These are phyloP conservation scores for Eudorcas thomsonii DNA, from an alignment of 2,113 vertebrate genomes.

Conservation along the genomic window DNA sequence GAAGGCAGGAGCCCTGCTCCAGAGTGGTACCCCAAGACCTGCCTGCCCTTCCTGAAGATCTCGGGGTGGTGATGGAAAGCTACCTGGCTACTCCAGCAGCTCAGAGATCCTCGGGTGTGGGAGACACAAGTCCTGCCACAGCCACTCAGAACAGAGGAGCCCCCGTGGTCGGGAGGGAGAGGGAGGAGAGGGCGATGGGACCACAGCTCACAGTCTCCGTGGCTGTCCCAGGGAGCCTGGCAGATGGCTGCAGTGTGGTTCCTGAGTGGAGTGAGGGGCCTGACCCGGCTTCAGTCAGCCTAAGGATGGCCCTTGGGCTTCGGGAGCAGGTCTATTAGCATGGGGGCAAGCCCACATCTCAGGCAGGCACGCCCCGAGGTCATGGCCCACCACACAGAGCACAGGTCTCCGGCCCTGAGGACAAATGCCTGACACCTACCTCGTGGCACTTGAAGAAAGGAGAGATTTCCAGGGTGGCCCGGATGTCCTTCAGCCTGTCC, in stretches of 20 bases:
- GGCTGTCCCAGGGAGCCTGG: background rate
- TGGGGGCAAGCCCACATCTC: background rate
- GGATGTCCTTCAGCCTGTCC: constrained; percentile 89
- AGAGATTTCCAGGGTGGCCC: constrained; percentile 89
- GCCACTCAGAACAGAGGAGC: too few relatives aligned
- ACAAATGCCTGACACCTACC: constrained; percentile 79
- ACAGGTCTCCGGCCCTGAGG: background rate
- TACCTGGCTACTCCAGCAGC: background rate
- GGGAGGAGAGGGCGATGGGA: background rate
- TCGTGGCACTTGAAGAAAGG: constrained; percentile 96
- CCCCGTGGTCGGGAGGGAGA: background rate
- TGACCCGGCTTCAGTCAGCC: background rate
- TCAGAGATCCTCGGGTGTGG: background rate
- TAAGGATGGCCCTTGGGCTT: fast-evolving
- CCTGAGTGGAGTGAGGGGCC: fast-evolving
- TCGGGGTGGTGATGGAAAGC: fast-evolving
- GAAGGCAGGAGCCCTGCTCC: background rate
- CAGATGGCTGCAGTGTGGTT: fast-evolving
- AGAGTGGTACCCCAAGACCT: background rate
- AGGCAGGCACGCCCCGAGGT: background rate
- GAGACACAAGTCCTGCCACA: background rate
- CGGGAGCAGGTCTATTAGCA: fast-evolving
- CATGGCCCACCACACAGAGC: fast-evolving
- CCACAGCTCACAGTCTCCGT: fast-evolving
- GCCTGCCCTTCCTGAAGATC: background rate